Base-by-base conservation (phyloP, 2,797 vertebrate species). In the Aeoliscus strigatus region DNA sequence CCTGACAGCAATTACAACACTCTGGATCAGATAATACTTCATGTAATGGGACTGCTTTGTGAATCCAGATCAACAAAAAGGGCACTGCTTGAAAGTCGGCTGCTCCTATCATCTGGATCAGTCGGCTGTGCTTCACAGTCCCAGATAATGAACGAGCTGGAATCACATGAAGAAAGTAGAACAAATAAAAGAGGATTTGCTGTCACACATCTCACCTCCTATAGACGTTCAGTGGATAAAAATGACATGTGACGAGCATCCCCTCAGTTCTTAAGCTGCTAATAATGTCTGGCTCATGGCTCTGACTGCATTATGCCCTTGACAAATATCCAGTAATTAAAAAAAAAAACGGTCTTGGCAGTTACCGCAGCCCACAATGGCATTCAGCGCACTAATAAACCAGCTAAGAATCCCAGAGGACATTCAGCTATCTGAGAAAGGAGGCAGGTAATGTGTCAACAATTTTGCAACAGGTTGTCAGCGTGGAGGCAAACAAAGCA, bases 1-100 rank as follows among this genome's bases (percentile, higher is more conserved):
- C 65, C 77, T 71, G 78, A 84, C 70, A 68, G 63, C 62, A 79
- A 83, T 80, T 77, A 79, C 52, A 81, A 78, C 69, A 59, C 69
- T 51, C 66, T 33, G 51, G 63, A 79, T 82, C 75, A 69, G 75
- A 83, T 80, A 70, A 70, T 65, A 65, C 55, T 15, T 70, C 27
- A 44, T 58, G 62, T 69, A 69, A 79, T 62, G 56, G 67, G 57
- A n/a, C 41, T 73, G 44, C 45, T 56, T 44, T 35, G 49, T 53
- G 62, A 60, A 47, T 40, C 49, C 30, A 23, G 54, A 53, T 64
- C 55, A 39, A 55, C 69, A 75, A 8, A 48, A 60, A 42, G 51
- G 50, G 39, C 30, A 9, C 53, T 31, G 58, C 64, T 62, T 60
- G 48, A 60, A 59, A 77, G 60, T 69, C 61, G 50, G 46, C 67